These are phyloP conservation scores for Sebastes kiyomatsui DNA, from an alignment of 2,797 vertebrate species.

Conservation along the genomic window DNA sequence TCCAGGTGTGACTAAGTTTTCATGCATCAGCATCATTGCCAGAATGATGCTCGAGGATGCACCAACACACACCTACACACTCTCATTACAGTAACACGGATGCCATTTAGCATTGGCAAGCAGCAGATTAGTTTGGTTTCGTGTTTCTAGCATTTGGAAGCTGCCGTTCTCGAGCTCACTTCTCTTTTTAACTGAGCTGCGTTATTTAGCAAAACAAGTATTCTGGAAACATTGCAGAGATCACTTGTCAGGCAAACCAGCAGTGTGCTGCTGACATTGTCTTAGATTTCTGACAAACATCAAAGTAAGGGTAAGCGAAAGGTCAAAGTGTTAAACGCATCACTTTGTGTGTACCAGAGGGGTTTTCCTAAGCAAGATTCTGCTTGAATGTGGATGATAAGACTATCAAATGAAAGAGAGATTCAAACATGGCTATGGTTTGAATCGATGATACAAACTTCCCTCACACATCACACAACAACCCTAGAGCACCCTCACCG, in stretches of 20 bases:
- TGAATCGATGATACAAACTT: background rate
- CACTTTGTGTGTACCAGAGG: background rate
- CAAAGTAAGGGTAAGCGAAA: background rate
- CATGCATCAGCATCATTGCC: conserved; percentile 27
- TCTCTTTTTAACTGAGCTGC: background rate
- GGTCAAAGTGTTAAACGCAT: conserved; percentile 1
- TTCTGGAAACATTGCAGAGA: background rate
- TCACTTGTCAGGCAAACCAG: background rate
- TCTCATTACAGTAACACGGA: background rate
- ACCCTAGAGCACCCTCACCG: conserved; percentile 12
- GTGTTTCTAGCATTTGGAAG: background rate
- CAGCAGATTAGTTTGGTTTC: background rate
- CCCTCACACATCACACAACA: conserved; percentile 5
- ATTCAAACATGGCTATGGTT: background rate
- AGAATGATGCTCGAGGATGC: conserved; percentile 21
- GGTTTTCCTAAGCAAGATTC: background rate
- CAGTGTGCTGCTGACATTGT: background rate
- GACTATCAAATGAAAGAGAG: background rate
- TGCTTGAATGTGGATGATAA: background rate
- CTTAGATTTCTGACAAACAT: background rate
- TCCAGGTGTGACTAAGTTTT: conserved; percentile 29
- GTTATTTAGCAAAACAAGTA: background rate
- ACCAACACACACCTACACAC: conserved; percentile 50
- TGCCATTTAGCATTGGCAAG: background rate
- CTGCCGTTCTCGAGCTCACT: background rate